Evolutionary conservation across 2,797 vertebrate species (phyloP), one percentile per base, ranked within the genome.

Genomic region (Tapirus indicus): DNA sequence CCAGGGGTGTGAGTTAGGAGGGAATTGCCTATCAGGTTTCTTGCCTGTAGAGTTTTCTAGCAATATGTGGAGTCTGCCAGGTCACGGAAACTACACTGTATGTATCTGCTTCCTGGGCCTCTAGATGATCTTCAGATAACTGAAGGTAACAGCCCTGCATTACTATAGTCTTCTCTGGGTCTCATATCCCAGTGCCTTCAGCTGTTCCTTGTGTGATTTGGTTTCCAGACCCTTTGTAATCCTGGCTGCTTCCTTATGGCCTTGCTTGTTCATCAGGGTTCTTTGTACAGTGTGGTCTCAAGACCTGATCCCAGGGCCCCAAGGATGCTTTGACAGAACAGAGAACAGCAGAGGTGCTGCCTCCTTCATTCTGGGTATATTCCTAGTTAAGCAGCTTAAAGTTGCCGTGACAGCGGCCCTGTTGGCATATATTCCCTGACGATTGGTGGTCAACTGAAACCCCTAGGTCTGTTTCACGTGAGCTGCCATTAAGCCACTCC

Each of bases 371-470:
- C 44, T 84, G 83, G 6, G 6, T 80, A 10, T 93, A 10, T 87
- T 88, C 54, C 83, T 84, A 83, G 38, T 69, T 80, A 89, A 74
- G 29, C 18, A 92, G 64, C 54, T 8, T 49, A 29, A 74, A 49
- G 44, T 64, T 82, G 62, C 79, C 79, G 54, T 89, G 35, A 60
- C 44, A 95, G 21, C 23, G 11, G 29, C 14, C 25, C 44, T 82
- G 16, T 47, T 82, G 54, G 23, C 60, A 9, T 85, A n/a, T 74
- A 54, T 56, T 94, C 64, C 38, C 58, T 90, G 35, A 68, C 52
- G 66, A 5, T 92, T 82, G 91, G 72, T 96, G 74, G 60, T 84
- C 29, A 80, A 3, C 78, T 93, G 52, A 93, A 95, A 88, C 41
- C 44, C 56, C 47, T 64, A 35, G 47, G 44, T 88, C 62, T 82